Evolutionary conservation across 2,888 invertebrate species (phyloP), one percentile per base, ranked within the genome.

Genomic region (Schizaphis graminum): DNA sequence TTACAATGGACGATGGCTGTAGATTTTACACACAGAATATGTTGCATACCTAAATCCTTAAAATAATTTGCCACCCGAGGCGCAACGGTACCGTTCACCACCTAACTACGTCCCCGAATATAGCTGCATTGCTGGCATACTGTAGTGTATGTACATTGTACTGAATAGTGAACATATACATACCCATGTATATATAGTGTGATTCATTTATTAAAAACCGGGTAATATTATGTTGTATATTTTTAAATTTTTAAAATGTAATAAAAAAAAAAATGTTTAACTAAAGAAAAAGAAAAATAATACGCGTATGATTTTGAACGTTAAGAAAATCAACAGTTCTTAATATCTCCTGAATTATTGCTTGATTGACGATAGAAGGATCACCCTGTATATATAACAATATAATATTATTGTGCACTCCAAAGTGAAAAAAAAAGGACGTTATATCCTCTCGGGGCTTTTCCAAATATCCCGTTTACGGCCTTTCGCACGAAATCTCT

Each of bases 351-450:
- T 21, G 35, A 35, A 1, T 21, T 77, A 77, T 41, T 77, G 35
- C 21, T 77, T 77, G 16, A 35, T n/a, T 24, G 16, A 21, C 35
- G 8, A n/a, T 35, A 41, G 7, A 26, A 57, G 26, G 26, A 57
- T 26, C 35, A 41, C 21, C 77, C 77, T 35, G 35, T 77, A 77
- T 67, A 16, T 21, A 21, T 8, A 35, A 77, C 21, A 77, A 77
- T 77, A 35, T 35, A 67, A 67, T 77, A 77, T 77, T 35, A 77
- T 77, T 35, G 77, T 77, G 77, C 8, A 21, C 21, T 44, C 28
- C 44, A 28, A 85, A 85, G 85, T 85, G 44, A 86, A 86, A 86
- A 84, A 86, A 84, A 86, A 86, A 86, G 28, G 28, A 49, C 86
- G 44, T 88, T 88, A n/a, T 53, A 28, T 28, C 49, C 88, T n/a